Conservation (phyloP, 2,797 vertebrate genomes). For the Falco columbarius region DNA sequence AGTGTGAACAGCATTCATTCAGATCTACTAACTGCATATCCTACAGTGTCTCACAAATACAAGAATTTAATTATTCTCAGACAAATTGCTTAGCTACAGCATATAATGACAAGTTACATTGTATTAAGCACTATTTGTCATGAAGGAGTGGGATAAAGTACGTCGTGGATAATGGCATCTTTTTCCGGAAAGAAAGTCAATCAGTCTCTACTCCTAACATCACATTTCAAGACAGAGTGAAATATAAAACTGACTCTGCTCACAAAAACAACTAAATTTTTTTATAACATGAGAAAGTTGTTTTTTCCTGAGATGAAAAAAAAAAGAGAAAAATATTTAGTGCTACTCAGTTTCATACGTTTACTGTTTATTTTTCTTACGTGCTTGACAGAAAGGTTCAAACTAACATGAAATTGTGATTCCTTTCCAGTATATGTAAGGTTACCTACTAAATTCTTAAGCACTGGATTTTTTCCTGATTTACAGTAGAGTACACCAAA, state of each 20-base stretch:
- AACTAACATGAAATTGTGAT: background rate
- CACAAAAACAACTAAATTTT: background rate
- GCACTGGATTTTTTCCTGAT: background rate
- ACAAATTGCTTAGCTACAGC: background rate
- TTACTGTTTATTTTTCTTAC: background rate
- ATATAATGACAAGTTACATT: background rate
- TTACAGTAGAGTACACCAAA: background rate
- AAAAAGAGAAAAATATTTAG: background rate
- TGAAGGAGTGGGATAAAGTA: background rate
- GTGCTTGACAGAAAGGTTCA: background rate
- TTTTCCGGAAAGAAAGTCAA: background rate
- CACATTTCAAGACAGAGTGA: accelerated
- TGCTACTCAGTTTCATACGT: background rate
- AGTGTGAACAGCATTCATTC: background rate
- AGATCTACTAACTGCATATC: background rate
- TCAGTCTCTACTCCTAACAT: background rate
- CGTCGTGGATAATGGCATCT: accelerated
- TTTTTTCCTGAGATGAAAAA: background rate
- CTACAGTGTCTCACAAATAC: background rate
- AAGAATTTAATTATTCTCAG: background rate
- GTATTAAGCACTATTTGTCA: background rate
- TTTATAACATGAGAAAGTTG: background rate
- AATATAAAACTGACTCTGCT: background rate
- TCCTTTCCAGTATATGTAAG: background rate
- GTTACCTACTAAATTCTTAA: background rate